Base-by-base conservation (phyloP, 1,140 invertebrate genomes). In the Heliconius nattereri region DNA sequence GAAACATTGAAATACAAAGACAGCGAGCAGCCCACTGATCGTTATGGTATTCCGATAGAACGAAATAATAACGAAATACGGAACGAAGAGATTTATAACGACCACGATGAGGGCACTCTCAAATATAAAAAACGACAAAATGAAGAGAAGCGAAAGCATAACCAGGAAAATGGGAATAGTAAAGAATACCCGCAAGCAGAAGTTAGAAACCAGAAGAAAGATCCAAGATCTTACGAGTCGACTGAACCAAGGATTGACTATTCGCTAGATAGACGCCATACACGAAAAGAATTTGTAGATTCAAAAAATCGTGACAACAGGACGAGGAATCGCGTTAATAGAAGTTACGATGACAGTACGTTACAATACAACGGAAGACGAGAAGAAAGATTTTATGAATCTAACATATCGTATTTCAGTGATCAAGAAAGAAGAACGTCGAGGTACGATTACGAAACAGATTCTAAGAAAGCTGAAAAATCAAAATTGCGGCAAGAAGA, bases 391-490 rank as follows among this genome's bases (percentile, higher is more conserved):
- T 96, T 89, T 92, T 96, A 90, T 84, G 95, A 90, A 83, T 87
- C 89, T 16, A 94, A 94, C 60, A 95, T 91, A 88, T 93, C 84
- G 73, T 95, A 90, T 57, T 92, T 91, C 74, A 92, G 94, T 81
- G 95, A 95, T 29, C 95, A 88, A 92, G 95, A 85, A 94, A 94
- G 89, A 87, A 95, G 84, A 90, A 94, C 78, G 82, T 96, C 86
- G 84, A 95, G 91, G 90, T 96, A 90, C 90, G 96, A 92, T 87
- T 96, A 81, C 92, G 95, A 91, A 90, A 96, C 84, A 87, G 96
- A 93, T 86, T 96, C 94, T 0, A 96, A 96, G 73, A 95, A 95
- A 76, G 95, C 95, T 1, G 94, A 94, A 76, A 95, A 95, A 78
- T 91, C 91, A 11, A 95, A 95, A 80, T 92, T 94, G 52, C 87